Percentiles rank a stretch among this genome's conserved stretches.
These are phyloP conservation scores for Eucera pruinosa DNA, from an alignment of 2,888 invertebrate species.

Conservation along the genomic window DNA sequence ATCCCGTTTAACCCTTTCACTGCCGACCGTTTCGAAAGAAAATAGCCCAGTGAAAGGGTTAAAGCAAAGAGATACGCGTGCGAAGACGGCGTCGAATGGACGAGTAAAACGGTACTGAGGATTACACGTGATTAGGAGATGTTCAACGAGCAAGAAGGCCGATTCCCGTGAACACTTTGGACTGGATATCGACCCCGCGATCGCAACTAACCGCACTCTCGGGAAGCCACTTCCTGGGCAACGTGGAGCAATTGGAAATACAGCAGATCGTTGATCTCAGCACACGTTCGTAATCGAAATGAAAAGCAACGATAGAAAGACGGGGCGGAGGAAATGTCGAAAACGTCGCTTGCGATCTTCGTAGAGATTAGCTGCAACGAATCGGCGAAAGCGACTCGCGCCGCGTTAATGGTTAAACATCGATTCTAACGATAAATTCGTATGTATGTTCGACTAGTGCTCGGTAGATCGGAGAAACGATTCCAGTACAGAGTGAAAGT, in stretches of 20 bases:
- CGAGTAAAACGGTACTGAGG: background rate
- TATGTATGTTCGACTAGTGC: too few relatives aligned
- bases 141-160: slow-evolving; percentile 71
- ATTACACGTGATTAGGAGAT: slow-evolving; percentile 9
- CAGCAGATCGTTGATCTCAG: slow-evolving; percentile 92
- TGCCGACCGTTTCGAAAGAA: too few relatives aligned
- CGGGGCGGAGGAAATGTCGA: too few relatives aligned
- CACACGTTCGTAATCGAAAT: slow-evolving; percentile 86
- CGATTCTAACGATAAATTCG: too few relatives aligned
- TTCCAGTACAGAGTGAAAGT: slow-evolving; percentile 90
- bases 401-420: too few relatives aligned
- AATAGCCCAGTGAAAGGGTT: too few relatives aligned
- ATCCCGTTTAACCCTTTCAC: too few relatives aligned
- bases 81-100: too few relatives aligned
- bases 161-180: slow-evolving; percentile 87
- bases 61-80: too few relatives aligned
- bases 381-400: too few relatives aligned
- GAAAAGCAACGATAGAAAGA: background rate
- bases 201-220: slow-evolving; percentile 88
- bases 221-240: slow-evolving; percentile 90
- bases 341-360: too few relatives aligned
- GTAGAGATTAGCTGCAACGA: too few relatives aligned
- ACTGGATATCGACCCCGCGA: slow-evolving; percentile 86
- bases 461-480: slow-evolving; percentile 88
- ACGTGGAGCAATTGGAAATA: slow-evolving; percentile 89